Base-by-base conservation (phyloP, 2,797 vertebrate species). In the Acipenser oxyrinchus region DNA sequence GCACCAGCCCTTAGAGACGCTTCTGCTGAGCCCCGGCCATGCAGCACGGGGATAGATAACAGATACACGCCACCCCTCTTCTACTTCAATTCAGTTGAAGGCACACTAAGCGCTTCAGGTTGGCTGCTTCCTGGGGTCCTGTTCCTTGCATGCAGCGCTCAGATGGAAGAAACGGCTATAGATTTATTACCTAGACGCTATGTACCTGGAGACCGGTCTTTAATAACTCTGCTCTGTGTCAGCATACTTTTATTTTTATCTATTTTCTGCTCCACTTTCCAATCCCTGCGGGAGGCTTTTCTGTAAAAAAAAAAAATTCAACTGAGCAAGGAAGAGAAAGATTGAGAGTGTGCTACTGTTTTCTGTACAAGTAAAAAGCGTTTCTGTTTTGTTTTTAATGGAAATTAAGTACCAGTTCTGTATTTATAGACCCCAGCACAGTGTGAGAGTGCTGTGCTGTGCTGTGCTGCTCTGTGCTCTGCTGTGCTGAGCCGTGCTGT, bases 221-320 rank as follows among this genome's bases (percentile, higher is more conserved):
- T 62, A 76, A 63, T 69, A 69, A 61, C 37, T 52, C 69, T 18
- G 58, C 58, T 71, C 59, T 51, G 67, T 50, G 49, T 50, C 10
- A 62, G 55, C 52, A 51, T 57, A 60, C 49, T n/a, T 64, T 11
- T 51, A 51, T 70, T 64, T 62, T 67, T 60, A 70, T 67, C 61
- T 68, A 61, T 67, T 68, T 62, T 18, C 68, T 68, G 68, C 50
- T 71, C 70, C 70, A 62, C 68, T 73, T 69, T 66, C 67, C 49
- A 62, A 62, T 64, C 63, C 74, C 73, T 63, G 62, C 37, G 3
- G 70, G 73, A 73, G 71, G n/a, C 1, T 48, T 67, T 67, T 66
- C 71, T 63, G 75, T 75, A 75, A 67, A 77, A 80, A 37, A 4
- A 37, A 37, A 76, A 75, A 67, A 77, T 79, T 13, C 11, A 60